Evolutionary conservation across 2,888 invertebrate genomes (phyloP).

Genomic region (Tigriopus californicus): DNA sequence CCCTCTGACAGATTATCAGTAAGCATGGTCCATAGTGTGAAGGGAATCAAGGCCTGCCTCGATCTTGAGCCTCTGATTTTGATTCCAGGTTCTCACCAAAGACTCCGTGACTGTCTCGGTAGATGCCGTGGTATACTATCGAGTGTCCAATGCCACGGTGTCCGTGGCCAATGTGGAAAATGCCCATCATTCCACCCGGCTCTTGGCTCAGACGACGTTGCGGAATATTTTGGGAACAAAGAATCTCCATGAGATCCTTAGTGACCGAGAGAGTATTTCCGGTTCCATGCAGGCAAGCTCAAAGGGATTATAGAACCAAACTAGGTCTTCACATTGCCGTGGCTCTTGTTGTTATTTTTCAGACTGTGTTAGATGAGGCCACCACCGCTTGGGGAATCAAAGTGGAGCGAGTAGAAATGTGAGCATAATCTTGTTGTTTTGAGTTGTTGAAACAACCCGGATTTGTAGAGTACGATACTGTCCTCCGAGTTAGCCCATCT

Average conservation of each 20-base stretch:
- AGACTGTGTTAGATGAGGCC: conserved; percentile 26
- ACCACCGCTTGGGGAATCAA: conserved; percentile 43
- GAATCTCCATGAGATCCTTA: conserved; percentile 84
- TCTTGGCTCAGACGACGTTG: conserved; percentile 58
- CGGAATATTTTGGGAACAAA: conserved; percentile 91
- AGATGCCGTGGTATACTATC: conserved; percentile 81
- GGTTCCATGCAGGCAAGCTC: conserved; percentile 34
- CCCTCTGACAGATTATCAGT: too few species aligned
- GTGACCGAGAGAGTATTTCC: conserved; percentile 84
- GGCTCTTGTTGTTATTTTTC: conserved; percentile 24
- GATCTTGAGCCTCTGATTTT: too few species aligned
- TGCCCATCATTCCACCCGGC: conserved; percentile 31
- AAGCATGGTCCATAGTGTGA: too few species aligned
- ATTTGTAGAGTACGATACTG: too few species aligned
- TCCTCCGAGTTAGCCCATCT: too few species aligned
- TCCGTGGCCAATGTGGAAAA: conserved; percentile 96
- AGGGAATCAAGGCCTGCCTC: too few species aligned
- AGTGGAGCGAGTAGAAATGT: conserved; percentile 92
- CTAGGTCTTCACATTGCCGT: too few species aligned
- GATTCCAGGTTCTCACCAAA: conserved; percentile 67
- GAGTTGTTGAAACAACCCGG: too few species aligned
- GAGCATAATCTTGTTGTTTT: conserved; percentile 30
- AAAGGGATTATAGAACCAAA: neutral
- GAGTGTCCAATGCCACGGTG: conserved; percentile 87
- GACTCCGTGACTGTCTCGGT: conserved; percentile 95